phyloP scores from a whole-genome alignment of 2,113 vertebrate genomes.

The Atractosteus spatula region DNA sequence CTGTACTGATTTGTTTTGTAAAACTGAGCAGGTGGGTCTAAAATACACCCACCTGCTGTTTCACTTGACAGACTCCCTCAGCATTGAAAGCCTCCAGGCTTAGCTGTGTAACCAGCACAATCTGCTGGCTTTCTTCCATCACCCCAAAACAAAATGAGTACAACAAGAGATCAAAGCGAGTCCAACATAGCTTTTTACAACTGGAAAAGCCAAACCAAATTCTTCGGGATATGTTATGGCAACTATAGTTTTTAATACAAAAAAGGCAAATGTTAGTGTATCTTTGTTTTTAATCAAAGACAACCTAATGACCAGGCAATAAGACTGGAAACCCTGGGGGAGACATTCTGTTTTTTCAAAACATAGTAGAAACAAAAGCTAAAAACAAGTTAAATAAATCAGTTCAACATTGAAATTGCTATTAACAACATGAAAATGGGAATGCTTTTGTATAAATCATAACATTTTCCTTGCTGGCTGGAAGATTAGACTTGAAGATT shows the following conservation, averaged over 20 bases:
- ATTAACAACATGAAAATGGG: too few species aligned
- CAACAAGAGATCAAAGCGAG: background rate
- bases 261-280: background rate
- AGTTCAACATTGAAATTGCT: too few species aligned
- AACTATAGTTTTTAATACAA: background rate
- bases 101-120: conserved; percentile 1
- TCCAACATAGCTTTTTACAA: conserved; percentile 2
- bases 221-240: background rate
- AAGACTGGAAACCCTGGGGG: background rate
- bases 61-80: background rate
- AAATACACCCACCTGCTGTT: conserved; percentile 6
- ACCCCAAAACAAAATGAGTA: background rate
- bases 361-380: too few species aligned
- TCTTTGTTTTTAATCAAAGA: too few species aligned
- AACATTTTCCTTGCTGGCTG: too few species aligned
- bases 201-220: background rate
- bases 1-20: conserved; percentile 2
- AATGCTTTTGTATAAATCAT: too few species aligned
- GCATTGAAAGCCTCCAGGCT: background rate
- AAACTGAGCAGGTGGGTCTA: background rate
- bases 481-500: too few species aligned
- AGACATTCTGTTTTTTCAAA: background rate
- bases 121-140: background rate
- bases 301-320: too few species aligned
- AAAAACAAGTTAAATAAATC: too few species aligned